These are phyloP conservation scores for Lycophotia porphyrea DNA, from an alignment of 2,888 invertebrate species.

Conservation along the genomic window DNA sequence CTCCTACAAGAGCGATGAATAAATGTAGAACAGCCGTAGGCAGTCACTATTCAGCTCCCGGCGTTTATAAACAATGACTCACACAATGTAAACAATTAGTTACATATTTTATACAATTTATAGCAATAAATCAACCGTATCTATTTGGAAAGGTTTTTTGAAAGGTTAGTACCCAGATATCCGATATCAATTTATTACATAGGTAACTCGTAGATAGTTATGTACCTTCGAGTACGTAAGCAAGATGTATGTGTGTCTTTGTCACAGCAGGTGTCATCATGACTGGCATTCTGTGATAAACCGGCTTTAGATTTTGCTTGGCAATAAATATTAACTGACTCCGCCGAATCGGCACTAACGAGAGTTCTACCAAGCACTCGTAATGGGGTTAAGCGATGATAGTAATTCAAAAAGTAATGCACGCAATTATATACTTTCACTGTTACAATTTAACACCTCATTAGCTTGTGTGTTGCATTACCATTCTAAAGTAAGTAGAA, in stretches of 20 bases:
- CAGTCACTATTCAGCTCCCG: conserved; percentile 13
- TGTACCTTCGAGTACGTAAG: conserved; percentile 9
- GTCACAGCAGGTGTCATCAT: conserved; percentile 46
- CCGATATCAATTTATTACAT: conserved; percentile 7
- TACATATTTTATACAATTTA: conserved; percentile 28
- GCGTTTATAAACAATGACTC: conserved; percentile 40
- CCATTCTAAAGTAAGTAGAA: conserved; percentile 60
- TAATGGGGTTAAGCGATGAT: conserved; percentile 27
- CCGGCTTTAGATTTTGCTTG: conserved; percentile 31
- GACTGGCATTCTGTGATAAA: conserved; percentile 40
- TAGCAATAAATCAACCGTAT: conserved; percentile 25
- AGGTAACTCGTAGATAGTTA: not conserved
- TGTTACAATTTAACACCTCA: conserved; percentile 69
- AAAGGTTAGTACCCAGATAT: too few relatives aligned
- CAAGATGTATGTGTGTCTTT: conserved; percentile 27
- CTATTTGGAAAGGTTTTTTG: too few relatives aligned
- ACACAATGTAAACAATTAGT: conserved; percentile 32
- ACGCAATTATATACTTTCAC: conserved; percentile 61
- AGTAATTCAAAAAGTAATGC: conserved; percentile 54
- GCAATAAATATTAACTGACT: conserved; percentile 25
- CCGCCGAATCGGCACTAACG: conserved; percentile 17
- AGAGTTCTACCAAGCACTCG: conserved; percentile 11
- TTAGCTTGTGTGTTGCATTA: conserved; percentile 65
- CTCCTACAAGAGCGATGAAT: conserved; percentile 2
- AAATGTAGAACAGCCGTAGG: conserved; percentile 22